Evolutionary conservation across 2,888 invertebrate species (phyloP).

Genomic region (Caenorhabditis parvicauda): DNA sequence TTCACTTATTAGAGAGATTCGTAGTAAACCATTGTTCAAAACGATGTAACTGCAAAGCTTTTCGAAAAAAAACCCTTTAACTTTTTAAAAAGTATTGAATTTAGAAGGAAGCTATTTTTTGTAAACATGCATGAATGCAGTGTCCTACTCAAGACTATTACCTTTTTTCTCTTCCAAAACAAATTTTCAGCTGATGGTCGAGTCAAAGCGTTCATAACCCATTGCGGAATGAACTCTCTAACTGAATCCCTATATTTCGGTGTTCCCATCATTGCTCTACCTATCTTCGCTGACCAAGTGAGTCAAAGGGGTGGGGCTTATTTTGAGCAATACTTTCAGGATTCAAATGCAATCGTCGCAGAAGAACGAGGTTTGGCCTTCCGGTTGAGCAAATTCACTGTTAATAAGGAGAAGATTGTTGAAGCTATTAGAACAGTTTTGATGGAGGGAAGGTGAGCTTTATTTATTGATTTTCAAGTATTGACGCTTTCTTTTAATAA

Average conservation of each 20-base stretch:
- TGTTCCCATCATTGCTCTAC: constrained; percentile 22
- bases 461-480: too few species aligned
- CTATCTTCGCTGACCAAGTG: constrained; percentile 29
- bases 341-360: constrained; percentile 24
- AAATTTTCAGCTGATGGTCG: constrained; percentile 17
- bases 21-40: too few species aligned
- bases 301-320: background rate
- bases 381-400: constrained; percentile 12
- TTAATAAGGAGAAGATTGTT: constrained; percentile 12
- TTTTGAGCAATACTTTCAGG: constrained; percentile 5
- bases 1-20: too few species aligned
- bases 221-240: constrained; percentile 29
- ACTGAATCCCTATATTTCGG: constrained; percentile 19
- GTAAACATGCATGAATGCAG: too few species aligned
- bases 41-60: too few species aligned
- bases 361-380: constrained; percentile 6
- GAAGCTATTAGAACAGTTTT: constrained; percentile 10
- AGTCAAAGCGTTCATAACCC: constrained; percentile 23
- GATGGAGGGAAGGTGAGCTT: too few species aligned
- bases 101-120: too few species aligned
- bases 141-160: too few species aligned
- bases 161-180: background rate
- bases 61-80: too few species aligned
- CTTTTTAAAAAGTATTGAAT: too few species aligned
- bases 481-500: too few species aligned